A percentile compares a stretch with the other conserved stretches of the same genome.
phyloP scores from a whole-genome alignment of 1,140 invertebrate species.

The Macrobrachium rosenbergii region DNA sequence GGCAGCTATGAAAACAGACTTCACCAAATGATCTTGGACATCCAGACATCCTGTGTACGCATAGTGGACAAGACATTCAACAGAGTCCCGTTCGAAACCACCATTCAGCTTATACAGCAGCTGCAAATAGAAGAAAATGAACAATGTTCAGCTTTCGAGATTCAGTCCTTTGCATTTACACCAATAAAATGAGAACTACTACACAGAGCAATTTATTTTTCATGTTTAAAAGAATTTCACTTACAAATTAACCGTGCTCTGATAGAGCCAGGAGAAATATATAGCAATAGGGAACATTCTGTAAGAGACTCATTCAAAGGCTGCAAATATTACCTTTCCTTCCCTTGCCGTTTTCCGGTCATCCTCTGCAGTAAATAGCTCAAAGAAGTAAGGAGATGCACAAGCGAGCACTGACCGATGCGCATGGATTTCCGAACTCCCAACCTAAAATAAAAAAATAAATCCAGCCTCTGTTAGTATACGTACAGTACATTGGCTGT shows the following conservation, averaged over 20 bases:
- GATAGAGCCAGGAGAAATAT: too few relatives aligned
- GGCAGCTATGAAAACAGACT: constrained; percentile 82
- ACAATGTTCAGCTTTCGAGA: background rate
- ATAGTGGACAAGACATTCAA: constrained; percentile 84
- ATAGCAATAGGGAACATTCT: too few relatives aligned
- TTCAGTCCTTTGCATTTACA: background rate
- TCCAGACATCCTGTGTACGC: constrained; percentile 81
- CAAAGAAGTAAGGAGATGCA: constrained; percentile 82
- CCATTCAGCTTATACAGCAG: constrained; percentile 79
- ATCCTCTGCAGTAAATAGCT: constrained; percentile 79
- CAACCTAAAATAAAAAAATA: constrained; percentile 73
- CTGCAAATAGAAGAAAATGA: constrained; percentile 57
- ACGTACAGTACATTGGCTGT: too few relatives aligned
- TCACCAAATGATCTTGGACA: constrained; percentile 75
- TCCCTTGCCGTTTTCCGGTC: constrained; percentile 67
- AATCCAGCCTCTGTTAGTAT: background rate
- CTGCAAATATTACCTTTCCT: constrained; percentile 46
- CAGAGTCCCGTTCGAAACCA: constrained; percentile 78
- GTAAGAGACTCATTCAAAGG: background rate
- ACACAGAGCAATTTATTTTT: background rate
- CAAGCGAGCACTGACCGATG: constrained; percentile 84
- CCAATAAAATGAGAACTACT: background rate
- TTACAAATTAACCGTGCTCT: background rate
- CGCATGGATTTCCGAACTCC: constrained; percentile 80
- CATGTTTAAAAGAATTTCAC: background rate